Percentiles rank a stretch among this genome's conserved stretches.
Conservation (phyloP, 2,888 invertebrate genomes). For the Cantharis rufa region DNA sequence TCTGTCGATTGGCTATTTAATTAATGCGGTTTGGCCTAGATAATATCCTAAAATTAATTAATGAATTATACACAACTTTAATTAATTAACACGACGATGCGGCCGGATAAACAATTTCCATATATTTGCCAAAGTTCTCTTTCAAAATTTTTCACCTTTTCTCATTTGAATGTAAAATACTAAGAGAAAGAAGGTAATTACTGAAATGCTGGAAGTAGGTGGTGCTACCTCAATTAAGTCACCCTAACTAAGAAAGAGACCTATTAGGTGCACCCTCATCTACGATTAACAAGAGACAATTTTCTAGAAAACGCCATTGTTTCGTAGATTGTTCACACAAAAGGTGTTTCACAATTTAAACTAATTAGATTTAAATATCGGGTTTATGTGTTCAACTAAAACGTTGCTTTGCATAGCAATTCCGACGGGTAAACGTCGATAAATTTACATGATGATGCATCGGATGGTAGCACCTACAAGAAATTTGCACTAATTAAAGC, state of each 20-base stretch:
- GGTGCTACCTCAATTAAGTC: constrained; percentile 22
- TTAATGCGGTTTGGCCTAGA: background rate
- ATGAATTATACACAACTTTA: background rate
- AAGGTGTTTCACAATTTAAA: constrained; percentile 10
- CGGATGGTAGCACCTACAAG: background rate
- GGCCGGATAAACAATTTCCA: background rate
- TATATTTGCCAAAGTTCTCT: background rate
- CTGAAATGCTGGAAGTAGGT: constrained; percentile 20
- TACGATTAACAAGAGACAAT: constrained; percentile 21
- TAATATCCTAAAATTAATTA: background rate
- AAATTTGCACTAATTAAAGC: background rate
- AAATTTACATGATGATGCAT: background rate
- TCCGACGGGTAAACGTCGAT: background rate
- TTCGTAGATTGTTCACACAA: constrained; percentile 9
- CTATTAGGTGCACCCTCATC: constrained; percentile 28
- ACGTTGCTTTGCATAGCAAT: background rate
- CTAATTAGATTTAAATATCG: constrained; percentile 19
- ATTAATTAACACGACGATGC: background rate
- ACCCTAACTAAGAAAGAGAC: constrained; percentile 25
- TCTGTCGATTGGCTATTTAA: constrained; percentile 15
- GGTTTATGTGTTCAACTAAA: background rate
- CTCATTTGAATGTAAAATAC: background rate
- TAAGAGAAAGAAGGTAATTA: constrained; percentile 23
- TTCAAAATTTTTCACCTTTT: background rate
- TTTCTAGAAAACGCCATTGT: constrained; percentile 25